Evolutionary conservation across 35 echinoderm and acorn worm genomes (phyloP).

Genomic region (Hemicentrotus pulcherrimus): DNA sequence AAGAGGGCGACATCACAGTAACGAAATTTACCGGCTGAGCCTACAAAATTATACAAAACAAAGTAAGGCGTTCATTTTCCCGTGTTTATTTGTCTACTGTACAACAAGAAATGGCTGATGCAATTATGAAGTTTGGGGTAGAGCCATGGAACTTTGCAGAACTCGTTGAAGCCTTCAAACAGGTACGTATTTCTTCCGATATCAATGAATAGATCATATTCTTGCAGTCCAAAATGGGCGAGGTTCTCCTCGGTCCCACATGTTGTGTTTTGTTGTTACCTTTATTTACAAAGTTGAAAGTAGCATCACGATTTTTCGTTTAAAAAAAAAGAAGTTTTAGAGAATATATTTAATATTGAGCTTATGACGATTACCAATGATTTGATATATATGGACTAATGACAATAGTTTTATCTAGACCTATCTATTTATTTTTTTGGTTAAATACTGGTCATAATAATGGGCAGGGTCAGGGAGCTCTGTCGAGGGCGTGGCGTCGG

Average conservation of each 20-base stretch:
- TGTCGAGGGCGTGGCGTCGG: too few relatives aligned
- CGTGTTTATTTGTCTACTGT: neutral
- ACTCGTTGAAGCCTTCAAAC: constrained; percentile 60
- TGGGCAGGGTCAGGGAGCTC: too few relatives aligned
- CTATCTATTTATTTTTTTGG: too few relatives aligned
- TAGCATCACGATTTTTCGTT: neutral
- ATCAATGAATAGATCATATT: neutral
- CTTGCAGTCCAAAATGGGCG: neutral
- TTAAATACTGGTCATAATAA: too few relatives aligned
- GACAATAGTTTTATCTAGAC: too few relatives aligned
- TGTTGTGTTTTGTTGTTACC: neutral
- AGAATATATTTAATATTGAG: neutral
- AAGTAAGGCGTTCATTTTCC: too few relatives aligned
- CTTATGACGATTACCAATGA: too few relatives aligned
- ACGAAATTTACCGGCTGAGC: neutral
- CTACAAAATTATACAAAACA: too few relatives aligned
- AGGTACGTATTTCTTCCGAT: neutral
- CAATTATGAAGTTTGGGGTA: constrained; percentile 14
- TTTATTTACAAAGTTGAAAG: neutral
- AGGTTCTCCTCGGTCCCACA: neutral
- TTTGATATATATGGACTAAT: too few relatives aligned
- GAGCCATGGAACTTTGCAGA: constrained; percentile 65
- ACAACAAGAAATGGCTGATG: neutral
- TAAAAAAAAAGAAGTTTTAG: neutral
- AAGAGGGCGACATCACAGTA: neutral